phyloP scores from a whole-genome alignment of 2,888 invertebrate species.

The Sarcophaga variegata region DNA sequence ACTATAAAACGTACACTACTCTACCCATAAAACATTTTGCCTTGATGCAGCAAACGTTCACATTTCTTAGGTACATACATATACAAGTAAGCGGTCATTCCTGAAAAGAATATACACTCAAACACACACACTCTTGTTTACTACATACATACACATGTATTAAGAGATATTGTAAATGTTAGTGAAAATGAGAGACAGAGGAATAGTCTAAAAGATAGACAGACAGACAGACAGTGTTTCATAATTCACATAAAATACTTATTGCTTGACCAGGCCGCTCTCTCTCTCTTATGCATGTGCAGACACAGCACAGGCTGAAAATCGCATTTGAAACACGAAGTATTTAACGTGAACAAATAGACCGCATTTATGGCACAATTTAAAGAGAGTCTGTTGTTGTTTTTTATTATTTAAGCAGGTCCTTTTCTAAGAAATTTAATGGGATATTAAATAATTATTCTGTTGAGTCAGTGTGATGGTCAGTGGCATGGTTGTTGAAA shows the following conservation, averaged over 20 bases:
- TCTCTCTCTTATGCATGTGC: not conserved
- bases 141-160: not conserved
- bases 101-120: not conserved
- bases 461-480: too few relatives aligned
- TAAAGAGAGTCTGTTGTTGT: too few relatives aligned
- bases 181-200: not conserved
- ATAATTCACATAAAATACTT: constrained; percentile 62
- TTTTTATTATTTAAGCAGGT: too few relatives aligned
- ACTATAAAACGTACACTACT: constrained; percentile 3
- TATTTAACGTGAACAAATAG: too few relatives aligned
- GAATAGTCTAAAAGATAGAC: not conserved
- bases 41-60: not conserved
- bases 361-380: too few relatives aligned
- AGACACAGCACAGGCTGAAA: too few relatives aligned
- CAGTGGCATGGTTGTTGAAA: too few relatives aligned
- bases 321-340: too few relatives aligned
- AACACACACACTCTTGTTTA: not conserved
- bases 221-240: constrained; percentile 27
- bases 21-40: not conserved
- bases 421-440: too few relatives aligned
- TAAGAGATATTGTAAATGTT: not conserved
- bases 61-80: constrained; percentile 9
- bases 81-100: not conserved
- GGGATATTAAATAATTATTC: too few relatives aligned
- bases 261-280: constrained; percentile 45